Evolutionary conservation across 2,113 vertebrate genomes (phyloP), one percentile per base, ranked within the genome.

Genomic region (Amblyornis subalaris): DNA sequence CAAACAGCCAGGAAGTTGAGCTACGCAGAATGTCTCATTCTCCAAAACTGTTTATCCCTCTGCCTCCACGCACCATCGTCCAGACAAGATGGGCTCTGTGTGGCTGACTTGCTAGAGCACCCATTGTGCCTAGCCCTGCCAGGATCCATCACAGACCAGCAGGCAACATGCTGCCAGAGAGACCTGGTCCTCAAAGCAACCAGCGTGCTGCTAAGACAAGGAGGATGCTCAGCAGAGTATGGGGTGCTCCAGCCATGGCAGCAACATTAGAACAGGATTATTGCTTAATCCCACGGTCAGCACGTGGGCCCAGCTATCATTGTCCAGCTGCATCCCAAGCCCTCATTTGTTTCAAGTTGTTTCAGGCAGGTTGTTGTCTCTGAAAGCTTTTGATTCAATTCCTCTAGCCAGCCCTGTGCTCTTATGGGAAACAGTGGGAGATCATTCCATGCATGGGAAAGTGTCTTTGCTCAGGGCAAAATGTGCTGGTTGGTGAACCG

Each of bases 351-450:
- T 97, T 95, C 89, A 77, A 94, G 94, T 94, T 94, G 71, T 96
- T 94, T 71, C 79, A 88, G 93, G 82, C 65, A 33, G 91, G 93
- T 83, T 82, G 93, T 86, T 96, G 93, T 97, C 80, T 97, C 94
- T 81, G 75, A 97, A 98, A 94, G 67, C 94, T 92, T 97, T 78
- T 61, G 95, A 92, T 96, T 96, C 93, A 58, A 92, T 97, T 98
- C 97, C 97, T 96, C 95, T 90, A 96, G 96, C 89, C 96, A 95
- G 95, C 94, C 81, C 18, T 6, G 77, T 5, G 58, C 95, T 97
- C 97, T 98, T 97, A 96, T 96, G 96, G 97, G 97, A 98, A 98
- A 98, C 98, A 98, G 98, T 98, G 93, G 98, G 98, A 95, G 86
- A 95, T 95, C 85, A 97, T 91, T 97, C 95, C 92, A 96, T 80